Evolutionary conservation across 2,888 invertebrate species (phyloP), one percentile per base, ranked within the genome.

Genomic region (Drosophila neonasuta): DNA sequence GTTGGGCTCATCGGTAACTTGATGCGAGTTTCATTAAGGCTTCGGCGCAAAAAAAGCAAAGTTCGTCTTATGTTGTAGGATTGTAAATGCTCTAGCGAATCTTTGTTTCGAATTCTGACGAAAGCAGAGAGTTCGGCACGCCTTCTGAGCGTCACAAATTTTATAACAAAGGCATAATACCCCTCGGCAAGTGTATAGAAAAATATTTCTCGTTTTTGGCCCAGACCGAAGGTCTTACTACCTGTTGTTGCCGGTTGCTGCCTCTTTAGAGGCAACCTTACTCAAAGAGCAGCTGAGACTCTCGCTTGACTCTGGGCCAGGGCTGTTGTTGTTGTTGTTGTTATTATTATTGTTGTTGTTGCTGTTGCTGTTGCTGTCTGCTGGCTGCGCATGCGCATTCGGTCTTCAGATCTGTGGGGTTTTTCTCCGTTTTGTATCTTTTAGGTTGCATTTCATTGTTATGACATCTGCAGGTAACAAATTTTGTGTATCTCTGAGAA

Each of bases 401-500:
- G 46, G 49, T 49, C 34, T 46, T 29, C 34, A 13, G 58, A 50
- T 57, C 45, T 60, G 56, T 42, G 29, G 48, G 50, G 63, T 45
- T 61, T 58, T 64, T 42, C 45, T 57, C 36, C 52, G 63, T 77
- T 82, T 82, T 82, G 86, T 82, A 80, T 80, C 77, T 76, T 48
- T 74, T 75, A 60, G 73, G 86, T 71, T 85, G 83, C 83, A 82
- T 85, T 85, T 84, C 87, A 84, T 84, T 84, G 83, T 84, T 84
- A 84, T 84, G 83, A 87, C 83, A 84, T 86, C 78, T 82, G 70
- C 81, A 83, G 83, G 83, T 84, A 84, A 87, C 86, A 82, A 82
- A 82, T 80, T 80, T 79, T 79, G 39, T 67, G 63, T 72, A 55
- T 69, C 58, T 74, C 60, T 44, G 54, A 41, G n/a, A 8, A 34